Conservation (phyloP, 1,140 invertebrate species). For the Dinoponera quadriceps region DNA sequence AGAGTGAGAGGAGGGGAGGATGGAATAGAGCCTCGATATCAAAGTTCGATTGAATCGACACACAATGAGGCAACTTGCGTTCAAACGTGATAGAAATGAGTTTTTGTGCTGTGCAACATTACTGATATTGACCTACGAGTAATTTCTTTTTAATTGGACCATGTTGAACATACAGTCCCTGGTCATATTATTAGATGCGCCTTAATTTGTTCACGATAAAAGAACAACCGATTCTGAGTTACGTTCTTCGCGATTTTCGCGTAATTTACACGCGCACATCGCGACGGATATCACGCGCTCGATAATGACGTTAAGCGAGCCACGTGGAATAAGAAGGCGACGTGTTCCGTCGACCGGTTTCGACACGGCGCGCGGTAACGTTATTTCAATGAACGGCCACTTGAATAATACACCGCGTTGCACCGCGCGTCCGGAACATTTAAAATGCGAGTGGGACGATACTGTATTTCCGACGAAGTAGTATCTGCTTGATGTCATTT, state of each 20-base stretch:
- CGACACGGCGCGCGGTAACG: neutral
- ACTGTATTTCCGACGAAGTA: slow-evolving; percentile 50
- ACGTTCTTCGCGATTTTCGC: no score
- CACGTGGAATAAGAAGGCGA: slow-evolving; percentile 22
- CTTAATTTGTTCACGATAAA: no score
- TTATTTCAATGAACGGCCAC: slow-evolving; percentile 47
- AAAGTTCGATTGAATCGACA: no score
- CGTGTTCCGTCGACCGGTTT: slow-evolving; percentile 13
- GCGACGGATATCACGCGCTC: slow-evolving; percentile 9
- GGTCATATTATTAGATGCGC: no score
- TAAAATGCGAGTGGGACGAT: slow-evolving; percentile 54
- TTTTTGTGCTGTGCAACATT: no score
- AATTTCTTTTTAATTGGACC: no score
- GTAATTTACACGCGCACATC: neutral
- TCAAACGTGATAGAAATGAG: no score
- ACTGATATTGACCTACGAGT: no score
- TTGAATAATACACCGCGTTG: slow-evolving; percentile 56
- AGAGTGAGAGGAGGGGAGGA: neutral
- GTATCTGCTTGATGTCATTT: slow-evolving; percentile 55
- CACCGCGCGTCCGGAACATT: slow-evolving; percentile 37
- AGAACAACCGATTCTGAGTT: no score
- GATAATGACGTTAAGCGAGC: slow-evolving; percentile 8
- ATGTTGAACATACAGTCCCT: no score
- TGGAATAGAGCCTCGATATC: neutral
- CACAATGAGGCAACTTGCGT: no score